Percentiles rank a stretch among this genome's conserved stretches.
These are phyloP conservation scores for Emydoidea blandingii DNA, from an alignment of 2,797 vertebrate species.

Conservation along the genomic window DNA sequence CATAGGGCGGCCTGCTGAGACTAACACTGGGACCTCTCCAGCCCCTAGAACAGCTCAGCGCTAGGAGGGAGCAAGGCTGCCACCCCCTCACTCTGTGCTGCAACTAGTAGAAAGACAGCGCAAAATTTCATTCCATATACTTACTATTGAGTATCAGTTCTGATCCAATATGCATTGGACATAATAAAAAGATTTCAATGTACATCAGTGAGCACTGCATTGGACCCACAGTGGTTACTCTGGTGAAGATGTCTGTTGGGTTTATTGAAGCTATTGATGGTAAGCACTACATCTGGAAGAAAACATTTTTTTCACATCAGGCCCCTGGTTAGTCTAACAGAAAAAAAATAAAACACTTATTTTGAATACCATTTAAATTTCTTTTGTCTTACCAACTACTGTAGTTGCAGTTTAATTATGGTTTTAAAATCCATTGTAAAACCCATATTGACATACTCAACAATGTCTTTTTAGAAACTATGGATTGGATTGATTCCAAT, in stretches of 20 bases:
- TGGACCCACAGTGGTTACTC: not conserved
- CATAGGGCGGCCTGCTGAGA: not conserved
- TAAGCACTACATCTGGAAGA: no score
- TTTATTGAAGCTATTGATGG: rapidly evolving
- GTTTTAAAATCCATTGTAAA: not conserved
- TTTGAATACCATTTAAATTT: no score
- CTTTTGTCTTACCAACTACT: not conserved
- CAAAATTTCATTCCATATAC: not conserved
- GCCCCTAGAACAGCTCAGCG: not conserved
- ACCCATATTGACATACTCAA: not conserved
- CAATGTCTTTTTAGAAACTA: not conserved
- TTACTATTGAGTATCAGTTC: not conserved
- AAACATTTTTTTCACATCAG: no score
- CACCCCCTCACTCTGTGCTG: not conserved
- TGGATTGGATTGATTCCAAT: not conserved
- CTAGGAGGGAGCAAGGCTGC: not conserved
- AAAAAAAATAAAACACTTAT: no score
- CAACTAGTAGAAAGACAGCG: not conserved
- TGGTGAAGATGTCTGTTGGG: not conserved
- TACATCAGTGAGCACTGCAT: not conserved
- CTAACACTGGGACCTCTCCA: not conserved
- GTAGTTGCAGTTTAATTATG: not conserved
- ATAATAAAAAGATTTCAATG: not conserved
- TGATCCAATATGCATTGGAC: not conserved
- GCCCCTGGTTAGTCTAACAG: no score